Conservation (phyloP, 1,140 invertebrate genomes). For the Hylaeus volcanicus region DNA sequence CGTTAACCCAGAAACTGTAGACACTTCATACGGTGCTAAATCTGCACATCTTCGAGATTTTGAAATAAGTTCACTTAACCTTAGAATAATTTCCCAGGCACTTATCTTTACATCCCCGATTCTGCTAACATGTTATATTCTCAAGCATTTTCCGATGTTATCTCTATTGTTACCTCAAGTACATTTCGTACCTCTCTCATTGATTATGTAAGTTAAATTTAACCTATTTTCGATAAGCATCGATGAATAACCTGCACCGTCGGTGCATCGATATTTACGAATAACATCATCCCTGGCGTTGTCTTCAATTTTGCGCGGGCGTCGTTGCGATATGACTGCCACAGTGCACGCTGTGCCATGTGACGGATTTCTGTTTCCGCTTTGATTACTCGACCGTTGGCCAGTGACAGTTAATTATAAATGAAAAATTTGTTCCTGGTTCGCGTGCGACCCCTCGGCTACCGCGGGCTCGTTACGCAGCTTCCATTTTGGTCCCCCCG, state of each 20-base stretch:
- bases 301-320: not conserved
- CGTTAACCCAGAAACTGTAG: no score
- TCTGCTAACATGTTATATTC: no score
- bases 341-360: not conserved
- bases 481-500: conserved; percentile 31
- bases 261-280: not conserved
- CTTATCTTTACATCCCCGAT: no score
- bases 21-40: no score
- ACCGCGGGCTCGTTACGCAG: conserved; percentile 5
- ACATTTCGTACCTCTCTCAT: no score
- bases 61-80: no score
- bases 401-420: conserved; percentile 59
- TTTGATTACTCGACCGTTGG: conserved; percentile 41
- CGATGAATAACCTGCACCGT: no score
- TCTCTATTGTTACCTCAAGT: not conserved
- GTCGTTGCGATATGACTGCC: not conserved
- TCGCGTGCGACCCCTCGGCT: not conserved
- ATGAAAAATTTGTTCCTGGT: conserved; percentile 55
- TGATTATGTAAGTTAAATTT: no score
- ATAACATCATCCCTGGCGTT: not conserved
- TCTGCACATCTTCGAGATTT: no score
- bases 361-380: conserved; percentile 42
- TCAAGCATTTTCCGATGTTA: no score
- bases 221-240: not conserved
- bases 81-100: no score